Conservation (phyloP, 2,888 invertebrate species). For the Sesamia inferens region DNA sequence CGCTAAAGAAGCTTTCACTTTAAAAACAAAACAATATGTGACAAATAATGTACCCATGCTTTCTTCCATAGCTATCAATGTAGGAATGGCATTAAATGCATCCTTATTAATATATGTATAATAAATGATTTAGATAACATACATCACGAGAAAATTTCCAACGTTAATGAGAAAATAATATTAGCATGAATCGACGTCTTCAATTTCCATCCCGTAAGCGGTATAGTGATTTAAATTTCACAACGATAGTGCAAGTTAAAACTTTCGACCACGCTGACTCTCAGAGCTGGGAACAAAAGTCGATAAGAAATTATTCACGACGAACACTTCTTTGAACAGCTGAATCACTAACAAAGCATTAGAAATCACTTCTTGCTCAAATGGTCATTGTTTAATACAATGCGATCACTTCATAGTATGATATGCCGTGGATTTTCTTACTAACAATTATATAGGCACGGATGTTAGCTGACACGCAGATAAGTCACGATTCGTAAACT, state of each 20-base stretch:
- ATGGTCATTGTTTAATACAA: conserved; percentile 68
- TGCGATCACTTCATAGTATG: conserved; percentile 58
- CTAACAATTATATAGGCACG: conserved; percentile 54
- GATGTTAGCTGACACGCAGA: conserved; percentile 58
- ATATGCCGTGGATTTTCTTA: conserved; percentile 63
- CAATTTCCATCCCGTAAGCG: conserved; percentile 52
- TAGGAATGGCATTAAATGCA: conserved; percentile 8
- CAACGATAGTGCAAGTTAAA: conserved; percentile 70
- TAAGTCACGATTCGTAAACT: conserved; percentile 62
- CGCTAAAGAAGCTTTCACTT: too few relatives aligned
- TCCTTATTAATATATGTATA: conserved; percentile 20
- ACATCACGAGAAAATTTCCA: conserved; percentile 40
- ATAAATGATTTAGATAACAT: conserved; percentile 28
- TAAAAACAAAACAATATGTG: conserved; percentile 14
- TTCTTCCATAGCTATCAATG: conserved; percentile 19
- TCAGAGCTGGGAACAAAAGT: conserved; percentile 60
- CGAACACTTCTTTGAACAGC: conserved; percentile 60
- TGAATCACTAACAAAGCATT: conserved; percentile 64
- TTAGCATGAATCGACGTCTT: conserved; percentile 50
- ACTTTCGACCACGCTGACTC: conserved; percentile 62
- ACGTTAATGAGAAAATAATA: conserved; percentile 61
- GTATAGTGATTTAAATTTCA: conserved; percentile 57
- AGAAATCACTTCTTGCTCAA: conserved; percentile 63
- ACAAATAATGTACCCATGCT: conserved; percentile 27
- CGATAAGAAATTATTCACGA: conserved; percentile 63